Evolutionary conservation across 2,888 invertebrate species (phyloP), one percentile per base, ranked within the genome.

Genomic region (Leptogaster cylindrica): DNA sequence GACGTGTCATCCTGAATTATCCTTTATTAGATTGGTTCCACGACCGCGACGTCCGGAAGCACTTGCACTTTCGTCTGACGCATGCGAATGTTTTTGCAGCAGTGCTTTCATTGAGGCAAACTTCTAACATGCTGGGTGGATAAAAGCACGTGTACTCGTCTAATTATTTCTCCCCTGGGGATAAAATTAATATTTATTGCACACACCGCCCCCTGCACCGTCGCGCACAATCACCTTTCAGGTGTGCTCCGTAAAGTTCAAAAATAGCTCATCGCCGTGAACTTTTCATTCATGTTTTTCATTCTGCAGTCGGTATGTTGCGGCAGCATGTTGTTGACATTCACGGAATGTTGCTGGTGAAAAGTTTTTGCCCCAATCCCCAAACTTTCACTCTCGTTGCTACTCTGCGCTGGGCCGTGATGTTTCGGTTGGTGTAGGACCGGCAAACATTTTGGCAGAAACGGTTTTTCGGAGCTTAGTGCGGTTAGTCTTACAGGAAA

Each of bases 401-500:
- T 36, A 58, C 58, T 25, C 27, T 58, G 58, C 58, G 58, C 58
- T 25, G 12, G 41, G 58, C 58, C 18, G 23, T 25, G 23, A 18
- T 14, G 41, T 6, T 18, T n/a, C 18, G 36, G 58, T 41, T 41
- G 39, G 39, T 25, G 41, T 39, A 36, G 25, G 58, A 58, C 50
- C 58, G 58, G 58, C 58, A 58, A 58, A 39, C 14, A 14, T 58
- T 39, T 58, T 58, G 58, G 58, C 41, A 58, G 41, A 58, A 39
- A 20, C 58, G 16, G 39, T 18, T 58, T 58, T 58, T 58, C 58
- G 39, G 25, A 41, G 58, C 20, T 58, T 39, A 58, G 58, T 25
- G 12, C 25, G 58, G 39, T 58, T 58, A 58, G 58, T 58, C 23
- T 58, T 18, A 10, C 41, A 18, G 39, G 25, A 39, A 41, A 58